Base-by-base conservation (phyloP, 2,888 invertebrate species). In the Eupithecia subumbrata region DNA sequence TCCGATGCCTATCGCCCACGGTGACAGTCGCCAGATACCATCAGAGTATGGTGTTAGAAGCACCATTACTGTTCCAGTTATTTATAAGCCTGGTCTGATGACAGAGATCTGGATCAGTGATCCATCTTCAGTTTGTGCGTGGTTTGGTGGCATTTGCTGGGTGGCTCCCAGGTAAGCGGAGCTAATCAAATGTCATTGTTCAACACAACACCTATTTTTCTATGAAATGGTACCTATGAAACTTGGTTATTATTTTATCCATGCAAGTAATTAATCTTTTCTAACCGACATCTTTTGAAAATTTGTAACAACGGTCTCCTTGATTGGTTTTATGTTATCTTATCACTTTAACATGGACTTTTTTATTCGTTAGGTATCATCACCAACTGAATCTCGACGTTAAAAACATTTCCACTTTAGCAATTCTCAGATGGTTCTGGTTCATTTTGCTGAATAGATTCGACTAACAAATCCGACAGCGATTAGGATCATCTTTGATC, bases 21-120 rank as follows among this genome's bases (percentile, higher is more conserved):
- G 40, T 71, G 76, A 52, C 68, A 48, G 60, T 34, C 60, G 22
- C 37, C 22, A 43, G 76, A 76, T 76, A 73, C 60, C 68, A 73
- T 76, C 76, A 63, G 63, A 68, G 14, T 52, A 67, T 67, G 48
- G 52, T 70, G 70, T 56, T 69, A 69, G 72, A 64, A 40, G 71
- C 7, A 48, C 69, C 34, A 45, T 70, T 67, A 56, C 52, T 52
- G 37, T 73, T 48, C 34, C 30, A 18, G 22, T 40, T 68, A 43
- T 68, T 68, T 68, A 68, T 45, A 45, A 43, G 43, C 25, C n/a
- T 43, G 43, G 2, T 68, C 25, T 45, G 68, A 68, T 45, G 68
- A 68, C 68, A 68, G 68, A 22, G 43, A 68, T 68, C 7, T 68
- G 43, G 7, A 40, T 43, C 40, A 12, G 40, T 68, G 25, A 68